A percentile compares a stretch with the other conserved stretches of the same genome.
Conservation (phyloP, 2,888 invertebrate species). For the Campopleginae sp. region DNA sequence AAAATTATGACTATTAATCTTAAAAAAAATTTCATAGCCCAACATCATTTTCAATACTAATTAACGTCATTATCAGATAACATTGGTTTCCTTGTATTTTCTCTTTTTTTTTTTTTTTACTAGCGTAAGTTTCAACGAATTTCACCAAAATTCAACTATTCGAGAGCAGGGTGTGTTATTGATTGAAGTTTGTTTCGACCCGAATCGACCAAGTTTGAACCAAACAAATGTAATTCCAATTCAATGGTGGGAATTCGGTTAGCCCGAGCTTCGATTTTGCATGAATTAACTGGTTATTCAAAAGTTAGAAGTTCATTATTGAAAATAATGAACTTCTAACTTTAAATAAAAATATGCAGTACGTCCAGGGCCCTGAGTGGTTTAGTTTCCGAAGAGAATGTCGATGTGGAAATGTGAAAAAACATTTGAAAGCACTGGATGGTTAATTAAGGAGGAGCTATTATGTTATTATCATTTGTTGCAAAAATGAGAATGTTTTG, state of each 20-base stretch:
- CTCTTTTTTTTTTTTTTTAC: background rate
- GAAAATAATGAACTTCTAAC: background rate
- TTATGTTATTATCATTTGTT: too few relatives aligned
- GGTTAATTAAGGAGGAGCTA: too few relatives aligned
- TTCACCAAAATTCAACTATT: background rate
- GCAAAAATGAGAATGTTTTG: too few relatives aligned
- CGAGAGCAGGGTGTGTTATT: background rate
- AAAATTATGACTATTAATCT: background rate
- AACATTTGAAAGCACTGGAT: too few relatives aligned
- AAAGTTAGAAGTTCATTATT: background rate
- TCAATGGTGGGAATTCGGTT: constrained; percentile 3
- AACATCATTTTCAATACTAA: background rate
- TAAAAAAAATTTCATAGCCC: background rate
- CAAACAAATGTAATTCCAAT: constrained; percentile 7
- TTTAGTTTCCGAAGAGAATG: background rate
- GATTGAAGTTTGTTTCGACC: constrained; percentile 9
- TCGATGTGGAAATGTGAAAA: too few relatives aligned
- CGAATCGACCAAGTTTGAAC: background rate
- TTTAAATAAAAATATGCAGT: background rate
- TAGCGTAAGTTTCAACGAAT: background rate
- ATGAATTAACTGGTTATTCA: background rate
- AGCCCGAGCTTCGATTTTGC: background rate
- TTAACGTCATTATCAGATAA: background rate
- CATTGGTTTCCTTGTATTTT: background rate
- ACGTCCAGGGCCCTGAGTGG: background rate